Conservation (phyloP, 2,888 invertebrate genomes). For the Metacarcinus magister region DNA sequence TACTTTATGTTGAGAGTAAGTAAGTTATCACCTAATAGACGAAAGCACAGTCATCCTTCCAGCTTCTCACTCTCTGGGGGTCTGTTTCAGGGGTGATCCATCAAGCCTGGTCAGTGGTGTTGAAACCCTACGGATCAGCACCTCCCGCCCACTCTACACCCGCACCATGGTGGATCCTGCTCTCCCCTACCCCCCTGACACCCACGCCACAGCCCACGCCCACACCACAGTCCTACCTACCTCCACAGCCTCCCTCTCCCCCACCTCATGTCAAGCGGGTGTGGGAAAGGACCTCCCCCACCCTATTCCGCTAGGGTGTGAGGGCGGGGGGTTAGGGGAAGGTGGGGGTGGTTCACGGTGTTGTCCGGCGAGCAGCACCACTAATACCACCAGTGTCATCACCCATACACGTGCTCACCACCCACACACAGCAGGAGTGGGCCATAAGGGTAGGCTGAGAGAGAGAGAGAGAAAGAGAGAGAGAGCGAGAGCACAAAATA, state of each 20-base stretch:
- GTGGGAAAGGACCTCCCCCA: neutral
- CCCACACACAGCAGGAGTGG: constrained; percentile 63
- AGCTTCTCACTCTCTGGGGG: neutral
- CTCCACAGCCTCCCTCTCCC: constrained; percentile 54
- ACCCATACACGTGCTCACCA: constrained; percentile 78
- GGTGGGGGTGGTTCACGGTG: constrained; percentile 57
- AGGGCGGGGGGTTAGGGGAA: neutral
- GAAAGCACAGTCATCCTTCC: too few species aligned
- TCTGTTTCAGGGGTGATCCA: constrained; percentile 70
- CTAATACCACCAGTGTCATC: constrained; percentile 78
- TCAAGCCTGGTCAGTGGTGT: constrained; percentile 78
- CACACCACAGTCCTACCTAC: constrained; percentile 74
- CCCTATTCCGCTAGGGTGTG: neutral
- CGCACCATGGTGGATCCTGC: constrained; percentile 77
- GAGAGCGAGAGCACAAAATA: neutral
- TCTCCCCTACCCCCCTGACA: constrained; percentile 75
- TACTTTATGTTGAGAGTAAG: too few species aligned
- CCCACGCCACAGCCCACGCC: constrained; percentile 70
- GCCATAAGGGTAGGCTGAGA: constrained; percentile 51
- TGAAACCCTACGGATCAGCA: constrained; percentile 71
- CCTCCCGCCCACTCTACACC: constrained; percentile 75
- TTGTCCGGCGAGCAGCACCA: constrained; percentile 62
- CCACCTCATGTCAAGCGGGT: constrained; percentile 57
- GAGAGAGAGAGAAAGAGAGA: neutral
- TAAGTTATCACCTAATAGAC: too few species aligned